A percentile compares a stretch with the other conserved stretches of the same genome.
phyloP scores from a whole-genome alignment of 2,797 vertebrate genomes.

The Myoxocephalus aenaeus region DNA sequence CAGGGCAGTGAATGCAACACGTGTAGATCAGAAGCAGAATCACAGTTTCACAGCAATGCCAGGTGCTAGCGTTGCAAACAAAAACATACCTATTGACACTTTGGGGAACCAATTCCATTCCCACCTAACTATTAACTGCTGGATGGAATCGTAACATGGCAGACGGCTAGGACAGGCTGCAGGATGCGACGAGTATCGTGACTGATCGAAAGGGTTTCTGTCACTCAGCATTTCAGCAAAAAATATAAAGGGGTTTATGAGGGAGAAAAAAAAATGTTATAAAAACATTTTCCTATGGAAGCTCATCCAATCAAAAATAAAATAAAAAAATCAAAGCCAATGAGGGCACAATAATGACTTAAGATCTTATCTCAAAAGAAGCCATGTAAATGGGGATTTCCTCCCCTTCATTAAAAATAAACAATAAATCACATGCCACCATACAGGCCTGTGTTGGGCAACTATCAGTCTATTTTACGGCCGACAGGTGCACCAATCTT shows the following conservation, averaged over 20 bases:
- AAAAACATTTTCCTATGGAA: slow-evolving; percentile 29
- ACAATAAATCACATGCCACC: slow-evolving; percentile 16
- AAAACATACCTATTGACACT: slow-evolving; percentile 7
- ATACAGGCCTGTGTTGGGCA: slow-evolving; percentile 30
- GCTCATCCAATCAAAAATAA: slow-evolving; percentile 30
- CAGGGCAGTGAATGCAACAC: slow-evolving; percentile 53
- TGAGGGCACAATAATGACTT: slow-evolving; percentile 40
- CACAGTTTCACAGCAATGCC: slow-evolving; percentile 53
- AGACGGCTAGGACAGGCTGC: slow-evolving; percentile 16
- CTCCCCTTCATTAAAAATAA: slow-evolving; percentile 46
- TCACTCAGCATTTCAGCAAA: slow-evolving; percentile 23
- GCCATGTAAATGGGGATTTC: slow-evolving; percentile 39
- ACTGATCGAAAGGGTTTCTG: slow-evolving; percentile 12
- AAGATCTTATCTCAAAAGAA: slow-evolving; percentile 39
- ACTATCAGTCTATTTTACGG: slow-evolving; percentile 49
- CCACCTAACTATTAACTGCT: slow-evolving; percentile 17
- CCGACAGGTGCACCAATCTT: slow-evolving; percentile 21
- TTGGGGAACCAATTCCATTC: slow-evolving; percentile 1
- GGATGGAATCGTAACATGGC: slow-evolving; percentile 50
- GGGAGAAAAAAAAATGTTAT: slow-evolving; percentile 14
- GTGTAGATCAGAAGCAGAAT: slow-evolving; percentile 45
- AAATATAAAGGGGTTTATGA: slow-evolving; percentile 9
- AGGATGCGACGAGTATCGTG: background rate
- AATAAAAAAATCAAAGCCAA: slow-evolving; percentile 8
- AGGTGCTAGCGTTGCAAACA: slow-evolving; percentile 25